Evolutionary conservation across 2,888 invertebrate species (phyloP).

Genomic region (Amphipyra tragopoginis): DNA sequence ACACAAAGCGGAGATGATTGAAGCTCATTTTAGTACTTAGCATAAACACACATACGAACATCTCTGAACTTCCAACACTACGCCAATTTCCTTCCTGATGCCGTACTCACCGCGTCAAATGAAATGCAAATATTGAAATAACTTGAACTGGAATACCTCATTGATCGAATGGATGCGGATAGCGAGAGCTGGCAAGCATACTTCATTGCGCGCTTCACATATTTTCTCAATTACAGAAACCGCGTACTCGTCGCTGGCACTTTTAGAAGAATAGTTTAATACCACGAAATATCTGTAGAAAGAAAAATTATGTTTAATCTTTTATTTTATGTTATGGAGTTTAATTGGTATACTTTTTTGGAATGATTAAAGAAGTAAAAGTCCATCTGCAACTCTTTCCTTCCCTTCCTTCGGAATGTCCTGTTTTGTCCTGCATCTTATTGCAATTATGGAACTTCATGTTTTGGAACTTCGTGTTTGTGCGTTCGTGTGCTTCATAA

Average conservation of each 20-base stretch:
- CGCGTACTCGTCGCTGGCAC: constrained; percentile 61
- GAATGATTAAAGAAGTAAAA: too few relatives aligned
- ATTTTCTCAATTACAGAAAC: constrained; percentile 64
- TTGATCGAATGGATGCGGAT: constrained; percentile 55
- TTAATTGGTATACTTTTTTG: too few relatives aligned
- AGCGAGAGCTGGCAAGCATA: constrained; percentile 65
- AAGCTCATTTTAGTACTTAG: constrained; percentile 2
- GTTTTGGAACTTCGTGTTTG: too few relatives aligned
- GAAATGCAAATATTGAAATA: constrained; percentile 56
- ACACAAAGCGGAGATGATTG: neutral
- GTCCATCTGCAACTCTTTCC: too few relatives aligned
- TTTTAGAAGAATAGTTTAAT: constrained; percentile 58
- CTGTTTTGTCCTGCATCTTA: too few relatives aligned
- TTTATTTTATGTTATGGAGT: neutral
- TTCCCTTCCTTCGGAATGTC: too few relatives aligned
- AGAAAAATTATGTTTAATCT: neutral
- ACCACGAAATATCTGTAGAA: constrained; percentile 47
- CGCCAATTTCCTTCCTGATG: constrained; percentile 10
- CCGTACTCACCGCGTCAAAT: constrained; percentile 18
- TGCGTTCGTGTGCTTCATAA: too few relatives aligned
- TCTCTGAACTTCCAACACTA: neutral
- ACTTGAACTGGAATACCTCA: constrained; percentile 57
- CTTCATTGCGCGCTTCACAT: constrained; percentile 66
- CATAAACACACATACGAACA: neutral
- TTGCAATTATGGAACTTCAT: too few relatives aligned